These are phyloP conservation scores for Lytechinus pictus DNA, from an alignment of 35 echinoderm and acorn worm species.

Conservation along the genomic window DNA sequence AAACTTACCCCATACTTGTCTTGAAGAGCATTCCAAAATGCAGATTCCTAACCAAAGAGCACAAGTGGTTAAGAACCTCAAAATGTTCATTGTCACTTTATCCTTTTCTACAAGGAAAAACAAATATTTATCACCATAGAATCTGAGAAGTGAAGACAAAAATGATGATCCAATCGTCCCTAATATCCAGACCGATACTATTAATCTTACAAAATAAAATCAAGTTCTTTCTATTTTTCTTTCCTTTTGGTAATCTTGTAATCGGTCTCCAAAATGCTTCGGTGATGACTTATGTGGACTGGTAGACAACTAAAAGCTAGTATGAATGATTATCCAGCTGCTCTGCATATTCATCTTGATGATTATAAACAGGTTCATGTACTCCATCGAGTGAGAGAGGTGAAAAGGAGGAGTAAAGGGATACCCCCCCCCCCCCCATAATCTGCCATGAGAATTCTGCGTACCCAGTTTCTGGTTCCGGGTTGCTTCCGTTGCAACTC, in stretches of 20 bases:
- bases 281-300: not conserved
- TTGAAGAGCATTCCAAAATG: not conserved
- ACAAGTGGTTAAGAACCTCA: not conserved
- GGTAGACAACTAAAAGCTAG: not conserved
- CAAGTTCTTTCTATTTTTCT: not conserved
- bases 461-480: not conserved
- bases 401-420: not conserved
- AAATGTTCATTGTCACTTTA: not conserved
- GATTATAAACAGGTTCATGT: not conserved
- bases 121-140: not conserved
- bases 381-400: not conserved
- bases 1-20: not conserved
- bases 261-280: not conserved
- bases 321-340: constrained; percentile 11
- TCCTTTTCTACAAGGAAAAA: not conserved
- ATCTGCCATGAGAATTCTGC: not conserved
- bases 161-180: not conserved
- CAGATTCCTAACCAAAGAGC: not conserved
- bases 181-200: not conserved
- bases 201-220: not conserved
- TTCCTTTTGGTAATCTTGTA: not conserved
- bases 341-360: not conserved
- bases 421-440: not conserved
- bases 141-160: not conserved
- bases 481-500: not conserved